Percentiles rank a stretch among this genome's conserved stretches.
phyloP scores from a whole-genome alignment of 1,140 invertebrate genomes.

The Meloidogyne floridensis region DNA sequence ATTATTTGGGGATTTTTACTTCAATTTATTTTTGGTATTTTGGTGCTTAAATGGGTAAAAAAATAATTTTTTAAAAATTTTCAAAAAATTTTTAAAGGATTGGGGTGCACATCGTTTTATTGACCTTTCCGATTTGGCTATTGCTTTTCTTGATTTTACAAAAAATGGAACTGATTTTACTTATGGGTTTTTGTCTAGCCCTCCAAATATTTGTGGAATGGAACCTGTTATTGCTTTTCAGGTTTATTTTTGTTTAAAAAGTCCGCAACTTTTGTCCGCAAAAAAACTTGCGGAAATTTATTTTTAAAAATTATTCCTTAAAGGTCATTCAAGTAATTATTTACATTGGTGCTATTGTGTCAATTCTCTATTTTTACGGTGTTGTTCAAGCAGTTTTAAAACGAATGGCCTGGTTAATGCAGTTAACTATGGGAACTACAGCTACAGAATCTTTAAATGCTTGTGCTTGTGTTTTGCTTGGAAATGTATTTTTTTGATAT shows the following conservation, averaged over 20 bases:
- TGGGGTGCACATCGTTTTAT: slow-evolving; percentile 77
- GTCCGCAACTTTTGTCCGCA: no score
- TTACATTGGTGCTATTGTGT: slow-evolving; percentile 64
- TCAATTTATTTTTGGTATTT: slow-evolving; percentile 82
- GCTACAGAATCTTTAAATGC: slow-evolving; percentile 86
- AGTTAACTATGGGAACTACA: slow-evolving; percentile 74
- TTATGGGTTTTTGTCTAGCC: slow-evolving; percentile 73
- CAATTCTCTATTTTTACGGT: slow-evolving; percentile 83
- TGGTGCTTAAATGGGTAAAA: slow-evolving; percentile 78
- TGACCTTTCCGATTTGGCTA: slow-evolving; percentile 75
- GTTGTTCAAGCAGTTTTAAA: slow-evolving; percentile 69
- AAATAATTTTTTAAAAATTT: not conserved
- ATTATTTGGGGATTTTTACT: slow-evolving; percentile 78
- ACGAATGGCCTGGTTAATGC: slow-evolving; percentile 26
- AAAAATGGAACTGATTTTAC: slow-evolving; percentile 80
- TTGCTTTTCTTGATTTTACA: slow-evolving; percentile 79
- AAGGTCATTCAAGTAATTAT: slow-evolving; percentile 62
- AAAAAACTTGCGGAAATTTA: not conserved
- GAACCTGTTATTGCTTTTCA: slow-evolving; percentile 70
- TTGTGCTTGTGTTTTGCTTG: slow-evolving; percentile 85
- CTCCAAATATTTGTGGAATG: slow-evolving; percentile 74
- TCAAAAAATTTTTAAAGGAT: not conserved
- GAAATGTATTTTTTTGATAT: slow-evolving; percentile 72
- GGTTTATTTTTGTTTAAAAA: slow-evolving; percentile 68
- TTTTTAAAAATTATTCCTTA: slow-evolving; percentile 65